Percentiles rank a stretch among this genome's conserved stretches.
These are phyloP conservation scores for Venusia cambrica DNA, from an alignment of 2,888 invertebrate species.

Conservation along the genomic window DNA sequence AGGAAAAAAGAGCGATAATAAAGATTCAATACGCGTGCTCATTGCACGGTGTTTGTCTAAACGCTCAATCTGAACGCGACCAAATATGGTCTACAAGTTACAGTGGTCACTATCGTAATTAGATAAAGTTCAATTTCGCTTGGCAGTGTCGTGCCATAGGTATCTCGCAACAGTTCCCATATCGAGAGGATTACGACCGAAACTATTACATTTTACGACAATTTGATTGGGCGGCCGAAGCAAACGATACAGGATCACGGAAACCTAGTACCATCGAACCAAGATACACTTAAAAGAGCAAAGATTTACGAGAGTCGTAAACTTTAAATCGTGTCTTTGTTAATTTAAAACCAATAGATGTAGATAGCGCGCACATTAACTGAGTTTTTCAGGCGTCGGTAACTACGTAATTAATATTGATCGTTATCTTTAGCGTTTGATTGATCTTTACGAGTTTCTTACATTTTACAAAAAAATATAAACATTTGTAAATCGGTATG, in stretches of 20 bases:
- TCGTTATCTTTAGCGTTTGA: constrained; percentile 25
- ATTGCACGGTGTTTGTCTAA: constrained; percentile 63
- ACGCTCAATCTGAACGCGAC: constrained; percentile 24
- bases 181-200: constrained; percentile 67
- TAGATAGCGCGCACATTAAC: constrained; percentile 51
- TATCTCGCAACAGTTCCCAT: constrained; percentile 71
- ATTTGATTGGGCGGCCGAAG: constrained; percentile 69
- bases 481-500: no score
- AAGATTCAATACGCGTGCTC: constrained; percentile 63
- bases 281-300: constrained; percentile 60
- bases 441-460: constrained; percentile 19
- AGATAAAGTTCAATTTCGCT: constrained; percentile 32
- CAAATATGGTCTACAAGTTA: constrained; percentile 10
- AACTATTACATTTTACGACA: constrained; percentile 70
- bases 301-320: constrained; percentile 70
- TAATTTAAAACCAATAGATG: constrained; percentile 61
- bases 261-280: constrained; percentile 47
- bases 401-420: constrained; percentile 36
- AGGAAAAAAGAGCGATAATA: constrained; percentile 42
- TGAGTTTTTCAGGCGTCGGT: constrained; percentile 41
- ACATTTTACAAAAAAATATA: constrained; percentile 17
- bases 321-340: constrained; percentile 57
- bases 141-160: constrained; percentile 39
- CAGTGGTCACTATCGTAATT: constrained; percentile 4
- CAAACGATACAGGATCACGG: constrained; percentile 70